phyloP scores from a whole-genome alignment of 2,888 invertebrate genomes.

The Sisyra terminalis region DNA sequence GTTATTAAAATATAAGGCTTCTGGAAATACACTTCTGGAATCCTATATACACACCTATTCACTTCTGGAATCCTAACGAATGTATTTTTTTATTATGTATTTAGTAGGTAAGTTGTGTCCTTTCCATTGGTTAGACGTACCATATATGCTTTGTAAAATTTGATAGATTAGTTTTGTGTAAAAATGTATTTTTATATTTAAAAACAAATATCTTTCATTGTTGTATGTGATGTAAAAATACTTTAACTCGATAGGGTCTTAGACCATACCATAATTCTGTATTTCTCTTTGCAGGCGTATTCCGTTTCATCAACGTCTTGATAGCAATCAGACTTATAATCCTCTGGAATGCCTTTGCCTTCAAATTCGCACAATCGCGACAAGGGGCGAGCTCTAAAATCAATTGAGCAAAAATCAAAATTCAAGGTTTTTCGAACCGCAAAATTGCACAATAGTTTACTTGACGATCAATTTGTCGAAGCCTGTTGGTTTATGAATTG shows the following conservation, averaged over 20 bases:
- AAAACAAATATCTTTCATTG: neutral
- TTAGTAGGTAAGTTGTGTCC: no score
- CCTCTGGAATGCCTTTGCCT: constrained; percentile 47
- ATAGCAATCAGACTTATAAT: constrained; percentile 64
- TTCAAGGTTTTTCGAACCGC: neutral
- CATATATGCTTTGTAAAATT: neutral
- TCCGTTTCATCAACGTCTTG: constrained; percentile 64
- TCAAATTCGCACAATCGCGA: constrained; percentile 59
- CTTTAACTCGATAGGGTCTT: no score
- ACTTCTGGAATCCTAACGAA: no score
- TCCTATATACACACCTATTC: no score
- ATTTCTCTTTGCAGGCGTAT: constrained; percentile 66
- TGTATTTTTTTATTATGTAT: no score
- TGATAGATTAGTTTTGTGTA: neutral
- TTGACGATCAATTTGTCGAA: constrained; percentile 56
- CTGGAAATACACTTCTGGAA: no score
- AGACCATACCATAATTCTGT: constrained; percentile 52
- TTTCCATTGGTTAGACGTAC: no score
- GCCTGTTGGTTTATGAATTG: constrained; percentile 57
- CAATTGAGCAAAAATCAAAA: neutral
- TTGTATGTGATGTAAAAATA: neutral
- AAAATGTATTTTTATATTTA: neutral
- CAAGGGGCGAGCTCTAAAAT: constrained; percentile 39
- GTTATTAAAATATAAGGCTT: no score
- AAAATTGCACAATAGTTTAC: constrained; percentile 21